Conservation (phyloP, 2,888 invertebrate genomes). For the Callimorpha dominula region DNA sequence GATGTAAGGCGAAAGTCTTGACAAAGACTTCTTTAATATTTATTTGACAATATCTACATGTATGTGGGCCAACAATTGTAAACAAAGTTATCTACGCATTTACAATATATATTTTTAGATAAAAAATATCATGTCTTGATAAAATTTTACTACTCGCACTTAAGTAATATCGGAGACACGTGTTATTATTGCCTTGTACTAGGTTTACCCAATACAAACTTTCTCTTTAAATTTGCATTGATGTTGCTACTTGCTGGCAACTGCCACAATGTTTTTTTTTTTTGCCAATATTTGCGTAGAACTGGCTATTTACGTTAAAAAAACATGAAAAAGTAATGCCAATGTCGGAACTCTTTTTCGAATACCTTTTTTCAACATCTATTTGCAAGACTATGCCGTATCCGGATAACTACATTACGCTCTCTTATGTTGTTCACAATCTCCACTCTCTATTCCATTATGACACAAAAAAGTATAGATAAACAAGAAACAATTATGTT, state of each 20-base stretch:
- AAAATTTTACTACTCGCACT: not conserved
- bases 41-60: slow-evolving; percentile 8
- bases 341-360: no score
- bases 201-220: not conserved
- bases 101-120: slow-evolving; percentile 28
- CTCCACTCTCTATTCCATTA: no score
- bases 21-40: not conserved
- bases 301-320: not conserved
- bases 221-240: not conserved
- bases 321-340: no score
- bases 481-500: no score
- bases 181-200: not conserved
- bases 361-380: no score
- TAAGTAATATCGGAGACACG: not conserved
- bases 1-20: not conserved
- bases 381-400: no score
- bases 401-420: no score
- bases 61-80: slow-evolving; percentile 35
- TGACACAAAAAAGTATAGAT: no score
- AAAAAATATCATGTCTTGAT: slow-evolving; percentile 30
- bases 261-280: not conserved
- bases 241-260: not conserved
- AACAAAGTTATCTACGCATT: slow-evolving; percentile 38
- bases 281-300: not conserved
- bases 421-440: no score